Conservation (phyloP, 2,797 vertebrate genomes). For the Epinephelus coioides region DNA sequence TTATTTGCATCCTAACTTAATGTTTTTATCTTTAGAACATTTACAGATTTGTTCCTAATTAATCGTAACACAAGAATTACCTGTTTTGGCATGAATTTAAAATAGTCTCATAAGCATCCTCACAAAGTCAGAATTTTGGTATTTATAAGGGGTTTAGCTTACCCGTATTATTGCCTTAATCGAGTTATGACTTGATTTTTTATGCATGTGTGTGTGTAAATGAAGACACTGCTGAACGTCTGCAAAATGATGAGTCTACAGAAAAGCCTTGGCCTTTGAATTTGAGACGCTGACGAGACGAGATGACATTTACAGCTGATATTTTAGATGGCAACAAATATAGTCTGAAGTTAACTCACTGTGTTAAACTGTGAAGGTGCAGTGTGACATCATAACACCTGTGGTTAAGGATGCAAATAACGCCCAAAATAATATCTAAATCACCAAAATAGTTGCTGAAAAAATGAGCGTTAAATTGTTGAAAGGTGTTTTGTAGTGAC, state of each 20-base stretch:
- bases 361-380: background rate
- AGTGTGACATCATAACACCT: background rate
- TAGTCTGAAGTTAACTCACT: background rate
- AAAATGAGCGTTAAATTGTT: background rate
- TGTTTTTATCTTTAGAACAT: background rate
- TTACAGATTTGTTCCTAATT: background rate
- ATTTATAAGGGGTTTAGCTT: slow-evolving; percentile 6
- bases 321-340: background rate
- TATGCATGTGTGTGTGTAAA: slow-evolving; percentile 8
- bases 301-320: slow-evolving; percentile 12
- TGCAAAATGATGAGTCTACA: background rate
- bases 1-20: background rate
- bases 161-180: background rate
- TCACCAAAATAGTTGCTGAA: background rate
- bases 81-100: slow-evolving; percentile 6
- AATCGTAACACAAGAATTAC: too few species aligned
- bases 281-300: background rate
- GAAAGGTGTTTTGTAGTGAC: background rate
- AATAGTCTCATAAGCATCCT: slow-evolving; percentile 6
- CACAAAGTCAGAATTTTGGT: background rate
- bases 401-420: background rate
- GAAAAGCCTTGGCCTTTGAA: slow-evolving; percentile 11
- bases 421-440: background rate
- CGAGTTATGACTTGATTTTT: slow-evolving; percentile 5
- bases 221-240: background rate